Base-by-base conservation (phyloP, 2,888 invertebrate species). In the Dasypolia templi region DNA sequence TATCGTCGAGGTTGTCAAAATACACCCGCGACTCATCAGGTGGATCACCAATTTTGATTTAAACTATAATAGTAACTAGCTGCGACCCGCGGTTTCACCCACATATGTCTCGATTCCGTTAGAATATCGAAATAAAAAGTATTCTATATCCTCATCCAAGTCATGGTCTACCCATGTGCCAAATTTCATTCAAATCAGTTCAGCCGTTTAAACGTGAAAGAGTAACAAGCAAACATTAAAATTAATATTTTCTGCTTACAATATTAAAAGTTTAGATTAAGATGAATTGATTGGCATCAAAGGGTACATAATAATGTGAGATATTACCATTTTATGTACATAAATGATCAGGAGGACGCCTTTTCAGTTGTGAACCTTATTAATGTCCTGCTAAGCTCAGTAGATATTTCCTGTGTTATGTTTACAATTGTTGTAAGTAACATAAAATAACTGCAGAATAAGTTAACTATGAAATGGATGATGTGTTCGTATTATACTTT, bases 351-450 rank as follows among this genome's bases (percentile, higher is more conserved):
- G 77, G 94, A 95, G 81, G 91, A 93, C 46, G 92, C 93, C 0
- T 95, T 95, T 75, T 90, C 93, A 17, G 84, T 94, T 66, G 93
- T 94, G 7, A 94, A 94, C 80, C 90, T 95, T 12, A 92, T 95
- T 17, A 95, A 94, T 72, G 93, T 95, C 5, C 82, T 95, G 4
- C 74, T 95, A 69, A 95, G 95, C 74, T 95, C 95, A 0, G 91
- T 94, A 2, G 92, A 94, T 67, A 94, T 95, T 70, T 95, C 95
- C 86, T 94, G 93, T 72, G 94, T 94, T 39, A 90, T 92, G 59
- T 95, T 95, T 74, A 92, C 92, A 78, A 94, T 94, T 53, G 93
- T 93, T 66, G 93, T 94, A 89, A 91, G 94, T 82, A 62, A 51
- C 22, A 49, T 49, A 1, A 49, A 63, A 19, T 62, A 42, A 22